Evolutionary conservation across 2,113 vertebrate species (phyloP).

Genomic region (Cephalopholis sonnerati): DNA sequence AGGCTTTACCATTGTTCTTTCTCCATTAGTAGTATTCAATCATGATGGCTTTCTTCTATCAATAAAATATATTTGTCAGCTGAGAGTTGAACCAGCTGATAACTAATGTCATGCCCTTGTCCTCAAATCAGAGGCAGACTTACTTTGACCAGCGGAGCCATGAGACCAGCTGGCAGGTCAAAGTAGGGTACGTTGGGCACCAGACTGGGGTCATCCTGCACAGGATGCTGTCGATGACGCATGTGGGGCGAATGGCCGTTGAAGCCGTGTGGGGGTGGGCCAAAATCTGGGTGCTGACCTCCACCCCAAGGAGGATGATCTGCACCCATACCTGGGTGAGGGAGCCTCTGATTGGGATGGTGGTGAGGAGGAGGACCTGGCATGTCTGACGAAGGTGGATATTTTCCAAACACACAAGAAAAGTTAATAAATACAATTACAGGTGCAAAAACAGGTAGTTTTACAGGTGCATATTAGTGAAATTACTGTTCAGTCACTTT

Average conservation of each 20-base stretch:
- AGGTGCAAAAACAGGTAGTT: background rate
- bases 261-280: conserved; percentile 94
- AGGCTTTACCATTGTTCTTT: background rate
- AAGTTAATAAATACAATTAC: background rate
- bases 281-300: conserved; percentile 93
- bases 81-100: background rate
- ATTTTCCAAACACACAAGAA: background rate
- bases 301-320: conserved; percentile 97
- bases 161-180: conserved; percentile 96
- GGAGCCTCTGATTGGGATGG: conserved; percentile 93
- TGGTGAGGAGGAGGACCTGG: conserved; percentile 96
- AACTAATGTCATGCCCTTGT: background rate
- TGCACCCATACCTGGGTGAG: conserved; percentile 90
- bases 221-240: conserved; percentile 90
- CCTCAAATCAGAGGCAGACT: conserved; percentile 12
- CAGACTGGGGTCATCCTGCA: conserved; percentile 95
- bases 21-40: background rate
- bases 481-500: background rate
- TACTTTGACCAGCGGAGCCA: conserved; percentile 97
- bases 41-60: background rate
- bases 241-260: conserved; percentile 97
- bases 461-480: background rate
- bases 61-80: background rate
- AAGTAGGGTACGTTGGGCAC: conserved; percentile 99
- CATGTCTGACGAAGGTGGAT: conserved; percentile 85